Percentiles rank a stretch among this genome's conserved stretches.
These are phyloP conservation scores for Drosophila nr. perissopoda DNA, from an alignment of 2,888 invertebrate species.

Conservation along the genomic window DNA sequence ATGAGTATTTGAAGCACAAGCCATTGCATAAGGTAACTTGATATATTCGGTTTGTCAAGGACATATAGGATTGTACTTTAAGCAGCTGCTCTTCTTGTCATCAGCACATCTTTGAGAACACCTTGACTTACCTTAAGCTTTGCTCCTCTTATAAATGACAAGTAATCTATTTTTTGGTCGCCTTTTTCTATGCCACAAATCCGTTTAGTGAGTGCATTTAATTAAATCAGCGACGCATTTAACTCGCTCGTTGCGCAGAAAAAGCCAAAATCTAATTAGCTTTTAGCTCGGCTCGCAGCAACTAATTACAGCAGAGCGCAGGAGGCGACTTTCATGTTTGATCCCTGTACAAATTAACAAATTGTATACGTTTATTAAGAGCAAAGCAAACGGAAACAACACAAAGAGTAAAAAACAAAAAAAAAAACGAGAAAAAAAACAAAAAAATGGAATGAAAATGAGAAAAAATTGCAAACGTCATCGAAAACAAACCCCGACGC, in stretches of 20 bases:
- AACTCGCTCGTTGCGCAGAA: conserved; percentile 63
- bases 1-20: not conserved
- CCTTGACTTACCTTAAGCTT: not conserved
- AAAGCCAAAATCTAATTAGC: conserved; percentile 68
- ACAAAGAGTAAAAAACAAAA: conserved; percentile 51
- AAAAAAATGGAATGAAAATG: conserved; percentile 24
- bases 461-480: conserved; percentile 81
- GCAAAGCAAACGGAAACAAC: conserved; percentile 75
- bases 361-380: conserved; percentile 77
- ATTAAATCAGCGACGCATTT: conserved; percentile 72
- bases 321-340: conserved; percentile 68
- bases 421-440: conserved; percentile 22
- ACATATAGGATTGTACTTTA: not conserved
- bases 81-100: too few species aligned
- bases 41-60: not conserved
- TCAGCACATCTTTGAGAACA: not conserved
- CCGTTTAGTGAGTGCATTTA: conserved; percentile 67
- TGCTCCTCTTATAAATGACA: conserved; percentile 29
- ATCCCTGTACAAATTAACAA: conserved; percentile 81
- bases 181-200: conserved; percentile 49
- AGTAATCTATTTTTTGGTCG: conserved; percentile 51
- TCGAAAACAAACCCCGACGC: conserved; percentile 60
- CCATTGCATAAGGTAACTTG: not conserved
- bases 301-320: conserved; percentile 64
- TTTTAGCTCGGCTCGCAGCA: conserved; percentile 63